Evolutionary conservation across 2,888 invertebrate species (phyloP).

Genomic region (Pandemis heparana): DNA sequence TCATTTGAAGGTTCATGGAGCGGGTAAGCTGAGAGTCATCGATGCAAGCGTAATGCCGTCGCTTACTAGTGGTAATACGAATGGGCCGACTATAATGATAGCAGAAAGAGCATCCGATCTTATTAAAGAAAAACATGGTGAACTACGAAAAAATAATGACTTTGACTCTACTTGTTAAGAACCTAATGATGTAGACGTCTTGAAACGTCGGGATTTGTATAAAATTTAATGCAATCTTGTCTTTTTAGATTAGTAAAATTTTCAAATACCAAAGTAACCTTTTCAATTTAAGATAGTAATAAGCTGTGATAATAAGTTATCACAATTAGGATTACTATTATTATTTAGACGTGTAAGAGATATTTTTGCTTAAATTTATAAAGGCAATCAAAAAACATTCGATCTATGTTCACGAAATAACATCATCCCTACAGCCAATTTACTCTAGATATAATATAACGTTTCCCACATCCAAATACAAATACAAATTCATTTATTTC

Average conservation of each 20-base stretch:
- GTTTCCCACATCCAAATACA: too few relatives aligned
- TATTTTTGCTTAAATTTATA: neutral
- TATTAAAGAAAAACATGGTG: conserved; percentile 82
- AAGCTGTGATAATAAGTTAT: neutral
- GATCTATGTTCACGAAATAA: too few relatives aligned
- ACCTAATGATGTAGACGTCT: neutral
- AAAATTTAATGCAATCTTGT: neutral
- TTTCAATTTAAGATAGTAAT: neutral
- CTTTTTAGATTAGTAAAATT: neutral
- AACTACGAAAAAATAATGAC: neutral
- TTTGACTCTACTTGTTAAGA: neutral
- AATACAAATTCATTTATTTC: too few relatives aligned
- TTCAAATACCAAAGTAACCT: neutral
- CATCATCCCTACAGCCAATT: too few relatives aligned
- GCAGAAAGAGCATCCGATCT: conserved; percentile 91
- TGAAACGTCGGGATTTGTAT: neutral
- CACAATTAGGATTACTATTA: neutral
- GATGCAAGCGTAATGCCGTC: conserved; percentile 93
- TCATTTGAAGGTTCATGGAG: conserved; percentile 87
- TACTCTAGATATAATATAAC: too few relatives aligned
- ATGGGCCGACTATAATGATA: conserved; percentile 92
- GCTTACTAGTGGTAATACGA: conserved; percentile 91
- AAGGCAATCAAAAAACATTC: neutral
- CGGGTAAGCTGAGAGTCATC: conserved; percentile 87
- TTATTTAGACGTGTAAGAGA: neutral